Conservation (phyloP, 2,113 vertebrate species). For the Cricetomys ansorgei region DNA sequence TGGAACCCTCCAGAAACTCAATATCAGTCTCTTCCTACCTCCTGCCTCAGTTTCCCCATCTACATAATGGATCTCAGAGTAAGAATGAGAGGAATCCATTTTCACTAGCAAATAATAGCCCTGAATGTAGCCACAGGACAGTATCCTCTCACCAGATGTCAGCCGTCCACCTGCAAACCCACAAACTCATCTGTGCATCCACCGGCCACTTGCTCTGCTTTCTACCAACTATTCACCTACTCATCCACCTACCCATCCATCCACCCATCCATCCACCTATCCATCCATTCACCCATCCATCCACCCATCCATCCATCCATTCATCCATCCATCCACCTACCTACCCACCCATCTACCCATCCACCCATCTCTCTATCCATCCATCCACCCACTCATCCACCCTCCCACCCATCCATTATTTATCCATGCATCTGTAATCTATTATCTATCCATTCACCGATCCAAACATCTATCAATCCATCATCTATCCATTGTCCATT, state of each 20-base stretch:
- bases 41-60: background rate
- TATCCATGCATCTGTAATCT: too few relatives aligned
- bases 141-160: background rate
- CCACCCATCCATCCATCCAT: background rate
- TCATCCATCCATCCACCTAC: accelerated
- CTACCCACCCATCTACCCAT: accelerated
- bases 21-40: background rate
- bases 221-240: background rate
- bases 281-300: background rate
- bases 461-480: background rate
- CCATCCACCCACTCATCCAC: background rate
- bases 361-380: accelerated
- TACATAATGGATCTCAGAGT: background rate
- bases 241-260: background rate
- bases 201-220: too few relatives aligned
- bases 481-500: too few relatives aligned
- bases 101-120: background rate
- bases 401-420: background rate
- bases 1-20: background rate
- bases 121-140: background rate
- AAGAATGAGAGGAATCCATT: background rate
- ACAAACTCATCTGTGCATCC: background rate
- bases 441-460: accelerated
- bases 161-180: too few relatives aligned
- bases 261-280: background rate